Percentiles rank a stretch among this genome's conserved stretches.
Evolutionary conservation across 2,797 vertebrate genomes (phyloP).

Genomic region (Sebastes diploproa): DNA sequence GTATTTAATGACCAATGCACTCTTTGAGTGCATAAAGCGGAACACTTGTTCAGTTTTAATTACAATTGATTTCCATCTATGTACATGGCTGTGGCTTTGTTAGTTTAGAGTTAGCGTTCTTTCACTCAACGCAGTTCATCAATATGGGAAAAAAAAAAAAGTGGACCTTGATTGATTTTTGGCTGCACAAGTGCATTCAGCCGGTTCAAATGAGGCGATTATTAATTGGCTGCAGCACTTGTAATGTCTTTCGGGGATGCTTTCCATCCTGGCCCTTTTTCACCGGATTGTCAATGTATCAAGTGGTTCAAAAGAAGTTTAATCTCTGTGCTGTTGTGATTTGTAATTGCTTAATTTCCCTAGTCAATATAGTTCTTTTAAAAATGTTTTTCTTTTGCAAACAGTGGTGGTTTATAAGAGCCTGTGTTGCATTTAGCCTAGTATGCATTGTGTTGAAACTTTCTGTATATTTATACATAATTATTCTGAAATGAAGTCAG

Average conservation of each 20-base stretch:
- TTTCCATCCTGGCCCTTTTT: slow-evolving; percentile 49
- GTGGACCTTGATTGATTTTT: slow-evolving; percentile 74
- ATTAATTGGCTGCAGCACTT: slow-evolving; percentile 69
- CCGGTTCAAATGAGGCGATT: slow-evolving; percentile 63
- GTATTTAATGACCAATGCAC: slow-evolving; percentile 86
- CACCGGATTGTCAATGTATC: slow-evolving; percentile 56
- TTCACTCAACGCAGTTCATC: slow-evolving; percentile 61
- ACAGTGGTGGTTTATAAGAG: neutral
- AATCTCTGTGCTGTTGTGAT: slow-evolving; percentile 49
- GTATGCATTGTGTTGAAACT: neutral
- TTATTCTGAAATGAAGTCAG: neutral
- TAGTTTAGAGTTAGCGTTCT: slow-evolving; percentile 70
- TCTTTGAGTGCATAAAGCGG: slow-evolving; percentile 86
- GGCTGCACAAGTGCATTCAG: slow-evolving; percentile 51
- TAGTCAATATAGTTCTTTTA: slow-evolving; percentile 34
- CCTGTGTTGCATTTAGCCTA: neutral
- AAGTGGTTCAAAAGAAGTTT: slow-evolving; percentile 61
- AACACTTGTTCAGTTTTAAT: slow-evolving; percentile 93
- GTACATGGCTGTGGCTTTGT: slow-evolving; percentile 78
- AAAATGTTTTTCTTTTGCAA: slow-evolving; percentile 20
- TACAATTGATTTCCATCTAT: slow-evolving; percentile 93
- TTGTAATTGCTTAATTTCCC: slow-evolving; percentile 66
- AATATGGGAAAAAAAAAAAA: slow-evolving; percentile 59
- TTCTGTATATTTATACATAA: neutral
- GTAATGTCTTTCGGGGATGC: slow-evolving; percentile 64